Percentiles rank a stretch among this genome's conserved stretches.
These are phyloP conservation scores for Actinia tenebrosa DNA, from an alignment of 64 coral and sea anemone species.

Conservation along the genomic window DNA sequence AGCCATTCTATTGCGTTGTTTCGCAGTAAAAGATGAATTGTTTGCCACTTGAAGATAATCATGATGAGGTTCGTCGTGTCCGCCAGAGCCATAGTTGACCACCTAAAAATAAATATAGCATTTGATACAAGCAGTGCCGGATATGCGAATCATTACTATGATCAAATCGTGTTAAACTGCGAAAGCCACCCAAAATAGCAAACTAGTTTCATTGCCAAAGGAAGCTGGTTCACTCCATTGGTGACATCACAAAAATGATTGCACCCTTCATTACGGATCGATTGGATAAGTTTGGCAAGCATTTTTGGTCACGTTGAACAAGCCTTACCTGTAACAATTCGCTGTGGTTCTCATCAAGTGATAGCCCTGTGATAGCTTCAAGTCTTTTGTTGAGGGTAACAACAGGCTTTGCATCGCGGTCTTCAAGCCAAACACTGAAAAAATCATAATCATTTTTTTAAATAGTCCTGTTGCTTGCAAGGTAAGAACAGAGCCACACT, in stretches of 20 bases:
- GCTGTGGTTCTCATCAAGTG: not conserved
- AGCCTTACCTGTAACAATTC: constrained; percentile 56
- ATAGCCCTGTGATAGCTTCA: constrained; percentile 35
- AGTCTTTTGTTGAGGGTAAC: constrained; percentile 45
- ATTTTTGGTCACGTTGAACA: too few relatives aligned
- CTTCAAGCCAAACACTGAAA: constrained; percentile 60
- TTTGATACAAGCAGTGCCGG: too few relatives aligned
- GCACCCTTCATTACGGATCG: too few relatives aligned
- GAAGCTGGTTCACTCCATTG: too few relatives aligned
- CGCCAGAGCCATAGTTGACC: constrained; percentile 67
- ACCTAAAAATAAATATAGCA: constrained; percentile 27
- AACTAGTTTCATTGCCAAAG: too few relatives aligned
- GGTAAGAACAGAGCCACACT: too few relatives aligned
- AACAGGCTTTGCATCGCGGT: constrained; percentile 1
- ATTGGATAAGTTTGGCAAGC: too few relatives aligned
- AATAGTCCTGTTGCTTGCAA: too few relatives aligned
- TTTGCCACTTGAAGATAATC: not conserved
- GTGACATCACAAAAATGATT: too few relatives aligned
- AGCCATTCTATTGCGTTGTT: constrained; percentile 49
- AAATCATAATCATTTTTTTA: not conserved
- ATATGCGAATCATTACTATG: too few relatives aligned
- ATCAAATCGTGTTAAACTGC: too few relatives aligned
- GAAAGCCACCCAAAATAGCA: not conserved
- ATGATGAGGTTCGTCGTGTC: constrained; percentile 61
- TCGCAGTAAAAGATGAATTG: not conserved